Evolutionary conservation across 2,888 invertebrate species (phyloP), one percentile per base, ranked within the genome.

Genomic region (Hydroisotoma schaefferi): DNA sequence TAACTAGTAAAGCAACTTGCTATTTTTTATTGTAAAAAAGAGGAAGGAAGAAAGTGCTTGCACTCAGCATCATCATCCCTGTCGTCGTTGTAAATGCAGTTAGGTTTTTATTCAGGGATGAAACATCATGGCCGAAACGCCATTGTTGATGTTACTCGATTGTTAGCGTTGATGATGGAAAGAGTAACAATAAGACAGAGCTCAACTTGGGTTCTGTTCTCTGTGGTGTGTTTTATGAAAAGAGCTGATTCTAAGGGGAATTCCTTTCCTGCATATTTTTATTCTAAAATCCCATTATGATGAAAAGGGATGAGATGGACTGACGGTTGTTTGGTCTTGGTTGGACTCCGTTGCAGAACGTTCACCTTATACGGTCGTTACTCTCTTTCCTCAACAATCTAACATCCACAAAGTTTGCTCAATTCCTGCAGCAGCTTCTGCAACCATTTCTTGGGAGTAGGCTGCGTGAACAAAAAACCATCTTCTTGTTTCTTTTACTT

Each of bases 321-420:
- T 23, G 53, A 38, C 38, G 40, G 38, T 40, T 53, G 53, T 53
- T 53, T 53, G 53, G 53, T 53, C 37, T 38, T 52, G 52, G 52
- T 52, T 52, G 52, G 53, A 53, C 40, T 53, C 22, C 57, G 65
- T 59, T 55, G 59, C 53, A 65, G 65, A 65, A 65, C 65, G 62
- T 65, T 65, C 55, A 65, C 65, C 65, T 62, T 65, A 26, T 53
- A 59, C 65, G 65, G 65, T 65, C 65, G 65, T 65, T 65, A 65
- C 65, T 59, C 65, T n/a, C 65, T 65, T 59, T 61, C 57, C 51
- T 40, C 20, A 40, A 40, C 40, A 18, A 40, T 18, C 40, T 5
- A 4, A 15, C 20, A 15, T 40, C 40, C 15, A 46, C 20, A 6
- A 46, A 25, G n/a, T n/a, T n/a, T n/a, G n/a, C n/a, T n/a, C n/a